These are phyloP conservation scores for Rhagium mordax DNA, from an alignment of 2,888 invertebrate species.

Conservation along the genomic window DNA sequence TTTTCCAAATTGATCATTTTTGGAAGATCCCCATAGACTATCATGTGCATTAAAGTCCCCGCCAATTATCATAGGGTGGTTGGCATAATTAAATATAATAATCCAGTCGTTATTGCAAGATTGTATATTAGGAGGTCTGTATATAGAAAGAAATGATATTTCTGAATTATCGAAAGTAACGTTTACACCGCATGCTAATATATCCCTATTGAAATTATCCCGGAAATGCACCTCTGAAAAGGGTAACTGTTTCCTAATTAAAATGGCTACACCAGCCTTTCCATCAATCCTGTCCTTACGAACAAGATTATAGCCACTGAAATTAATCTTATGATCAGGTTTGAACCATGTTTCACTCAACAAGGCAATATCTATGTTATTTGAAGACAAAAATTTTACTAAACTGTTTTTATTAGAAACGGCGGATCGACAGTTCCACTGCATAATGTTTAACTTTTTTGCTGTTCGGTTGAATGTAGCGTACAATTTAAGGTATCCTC, in stretches of 20 bases:
- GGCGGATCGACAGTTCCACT: conserved; percentile 29
- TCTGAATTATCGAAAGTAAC: neutral
- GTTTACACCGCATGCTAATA: neutral
- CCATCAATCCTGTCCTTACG: conserved; percentile 31
- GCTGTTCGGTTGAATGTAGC: neutral
- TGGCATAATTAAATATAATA: neutral
- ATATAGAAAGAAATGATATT: conserved; percentile 4
- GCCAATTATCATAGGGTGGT: neutral
- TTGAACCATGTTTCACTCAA: conserved; percentile 35
- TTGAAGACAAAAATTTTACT: neutral
- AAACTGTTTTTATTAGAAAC: conserved; percentile 26
- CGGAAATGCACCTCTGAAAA: neutral
- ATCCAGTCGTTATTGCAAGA: neutral
- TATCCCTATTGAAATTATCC: conserved; percentile 11
- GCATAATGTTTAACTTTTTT: conserved; percentile 18
- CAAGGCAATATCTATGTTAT: conserved; percentile 9
- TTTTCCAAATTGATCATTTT: neutral
- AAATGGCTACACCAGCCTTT: conserved; percentile 28
- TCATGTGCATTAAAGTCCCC: conserved; percentile 33
- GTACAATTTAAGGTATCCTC: neutral
- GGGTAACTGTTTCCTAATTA: conserved; percentile 6
- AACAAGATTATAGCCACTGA: conserved; percentile 14
- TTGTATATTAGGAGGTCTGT: neutral
- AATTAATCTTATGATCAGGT: neutral
- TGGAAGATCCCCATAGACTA: conserved; percentile 6